Percentiles rank a stretch among this genome's conserved stretches.
Conservation (phyloP, 2,113 vertebrate genomes). For the Notothenia rossii region DNA sequence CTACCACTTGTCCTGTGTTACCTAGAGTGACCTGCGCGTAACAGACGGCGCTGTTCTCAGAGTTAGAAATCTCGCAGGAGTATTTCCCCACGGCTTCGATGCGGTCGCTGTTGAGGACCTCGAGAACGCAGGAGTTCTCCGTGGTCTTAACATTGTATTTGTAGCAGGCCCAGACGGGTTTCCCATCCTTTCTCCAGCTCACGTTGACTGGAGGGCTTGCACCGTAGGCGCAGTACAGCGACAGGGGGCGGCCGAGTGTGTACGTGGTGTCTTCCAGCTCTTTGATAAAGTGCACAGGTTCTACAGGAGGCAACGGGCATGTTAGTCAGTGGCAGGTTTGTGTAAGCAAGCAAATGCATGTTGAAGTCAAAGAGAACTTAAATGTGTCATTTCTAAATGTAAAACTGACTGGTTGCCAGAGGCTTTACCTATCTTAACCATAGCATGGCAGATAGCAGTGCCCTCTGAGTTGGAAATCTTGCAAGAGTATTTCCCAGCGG, state of each 20-base stretch:
- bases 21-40: slow-evolving; percentile 86
- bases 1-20: slow-evolving; percentile 3
- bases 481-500: slow-evolving; percentile 88
- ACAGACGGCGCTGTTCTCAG: slow-evolving; percentile 86
- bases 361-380: background rate
- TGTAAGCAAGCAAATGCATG: background rate
- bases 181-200: slow-evolving; percentile 89
- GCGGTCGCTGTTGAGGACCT: slow-evolving; percentile 85
- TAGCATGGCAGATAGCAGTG: slow-evolving; percentile 87
- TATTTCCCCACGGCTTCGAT: slow-evolving; percentile 86
- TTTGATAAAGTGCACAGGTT: slow-evolving; percentile 48
- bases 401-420: slow-evolving; percentile 26
- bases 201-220: slow-evolving; percentile 87
- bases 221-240: slow-evolving; percentile 65
- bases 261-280: slow-evolving; percentile 80
- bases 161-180: slow-evolving; percentile 85
- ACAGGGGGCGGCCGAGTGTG: slow-evolving; percentile 43
- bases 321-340: slow-evolving; percentile 29
- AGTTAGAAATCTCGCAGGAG: slow-evolving; percentile 88
- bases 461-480: slow-evolving; percentile 88
- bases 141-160: slow-evolving; percentile 75
- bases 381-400: background rate
- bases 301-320: slow-evolving; percentile 31
- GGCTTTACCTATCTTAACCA: slow-evolving; percentile 81
- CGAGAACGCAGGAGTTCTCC: slow-evolving; percentile 85